Evolutionary conservation across 2,113 vertebrate genomes (phyloP).

Genomic region (Tyrannus savana): DNA sequence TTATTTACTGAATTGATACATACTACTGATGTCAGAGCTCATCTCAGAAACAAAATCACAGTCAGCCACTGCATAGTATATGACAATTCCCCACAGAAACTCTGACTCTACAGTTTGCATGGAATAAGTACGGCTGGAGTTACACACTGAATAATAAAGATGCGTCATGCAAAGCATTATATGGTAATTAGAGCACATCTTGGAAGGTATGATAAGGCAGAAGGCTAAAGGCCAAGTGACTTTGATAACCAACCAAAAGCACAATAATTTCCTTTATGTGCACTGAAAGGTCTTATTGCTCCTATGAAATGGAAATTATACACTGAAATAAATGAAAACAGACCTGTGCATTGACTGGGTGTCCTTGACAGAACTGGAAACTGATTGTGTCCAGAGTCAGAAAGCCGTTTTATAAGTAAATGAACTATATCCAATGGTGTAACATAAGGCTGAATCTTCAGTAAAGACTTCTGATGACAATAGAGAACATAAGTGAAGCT

Average conservation of each 20-base stretch:
- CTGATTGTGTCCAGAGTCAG: background rate
- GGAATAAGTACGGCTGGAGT: slow-evolving; percentile 47
- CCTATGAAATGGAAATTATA: slow-evolving; percentile 52
- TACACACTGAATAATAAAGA: slow-evolving; percentile 42
- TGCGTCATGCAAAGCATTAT: slow-evolving; percentile 55
- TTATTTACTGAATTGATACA: slow-evolving; percentile 66
- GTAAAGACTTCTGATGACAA: slow-evolving; percentile 28
- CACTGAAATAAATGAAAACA: slow-evolving; percentile 36
- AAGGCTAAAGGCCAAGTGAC: slow-evolving; percentile 60
- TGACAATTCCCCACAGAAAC: slow-evolving; percentile 64
- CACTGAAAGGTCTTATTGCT: slow-evolving; percentile 58
- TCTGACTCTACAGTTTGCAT: slow-evolving; percentile 51
- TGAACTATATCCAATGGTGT: background rate
- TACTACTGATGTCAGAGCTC: slow-evolving; percentile 56
- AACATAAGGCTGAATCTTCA: slow-evolving; percentile 27
- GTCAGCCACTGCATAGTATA: slow-evolving; percentile 64
- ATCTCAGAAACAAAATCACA: slow-evolving; percentile 61
- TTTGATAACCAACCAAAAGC: slow-evolving; percentile 63
- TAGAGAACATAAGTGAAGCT: slow-evolving; percentile 24
- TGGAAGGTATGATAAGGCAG: slow-evolving; percentile 68
- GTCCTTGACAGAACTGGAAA: slow-evolving; percentile 12
- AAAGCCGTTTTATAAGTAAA: background rate
- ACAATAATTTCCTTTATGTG: slow-evolving; percentile 58
- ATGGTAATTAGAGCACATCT: slow-evolving; percentile 65
- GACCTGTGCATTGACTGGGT: slow-evolving; percentile 25